Percentiles rank a stretch among this genome's conserved stretches.
Evolutionary conservation across 2,113 vertebrate species (phyloP).

Genomic region (Ellobius talpinus): DNA sequence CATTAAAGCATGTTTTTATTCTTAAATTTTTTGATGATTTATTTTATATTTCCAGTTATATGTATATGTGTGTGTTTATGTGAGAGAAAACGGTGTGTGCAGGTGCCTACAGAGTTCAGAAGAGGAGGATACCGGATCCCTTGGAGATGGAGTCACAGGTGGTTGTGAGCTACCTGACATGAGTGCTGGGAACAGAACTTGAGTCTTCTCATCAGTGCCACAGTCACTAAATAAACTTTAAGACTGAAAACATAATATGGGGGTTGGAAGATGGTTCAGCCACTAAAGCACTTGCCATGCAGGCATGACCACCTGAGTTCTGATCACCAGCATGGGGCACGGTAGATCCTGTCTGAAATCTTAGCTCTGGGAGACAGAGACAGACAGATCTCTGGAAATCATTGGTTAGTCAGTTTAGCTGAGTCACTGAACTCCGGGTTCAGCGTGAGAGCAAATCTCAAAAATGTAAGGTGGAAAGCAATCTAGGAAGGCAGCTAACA

Average conservation of each 20-base stretch:
- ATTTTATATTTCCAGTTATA: background rate
- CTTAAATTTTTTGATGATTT: background rate
- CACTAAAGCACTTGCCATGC: background rate
- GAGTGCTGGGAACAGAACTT: background rate
- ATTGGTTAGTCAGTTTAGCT: background rate
- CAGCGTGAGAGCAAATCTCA: background rate
- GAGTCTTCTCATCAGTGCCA: background rate
- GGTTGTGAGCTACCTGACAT: background rate
- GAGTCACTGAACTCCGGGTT: background rate
- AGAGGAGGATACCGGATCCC: background rate
- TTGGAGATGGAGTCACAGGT: background rate
- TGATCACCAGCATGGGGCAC: background rate
- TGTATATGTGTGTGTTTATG: background rate
- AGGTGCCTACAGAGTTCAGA: background rate
- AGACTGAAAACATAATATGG: constrained; percentile 25
- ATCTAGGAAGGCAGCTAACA: background rate
- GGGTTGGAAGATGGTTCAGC: background rate
- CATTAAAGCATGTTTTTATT: background rate
- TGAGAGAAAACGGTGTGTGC: background rate
- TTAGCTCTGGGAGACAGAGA: too few relatives aligned
- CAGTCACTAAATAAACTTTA: background rate
- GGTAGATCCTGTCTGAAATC: background rate
- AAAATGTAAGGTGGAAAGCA: background rate
- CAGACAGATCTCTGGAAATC: background rate
- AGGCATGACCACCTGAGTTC: background rate